phyloP scores from a whole-genome alignment of 64 coral and sea anemone species.

The Montipora cactus region DNA sequence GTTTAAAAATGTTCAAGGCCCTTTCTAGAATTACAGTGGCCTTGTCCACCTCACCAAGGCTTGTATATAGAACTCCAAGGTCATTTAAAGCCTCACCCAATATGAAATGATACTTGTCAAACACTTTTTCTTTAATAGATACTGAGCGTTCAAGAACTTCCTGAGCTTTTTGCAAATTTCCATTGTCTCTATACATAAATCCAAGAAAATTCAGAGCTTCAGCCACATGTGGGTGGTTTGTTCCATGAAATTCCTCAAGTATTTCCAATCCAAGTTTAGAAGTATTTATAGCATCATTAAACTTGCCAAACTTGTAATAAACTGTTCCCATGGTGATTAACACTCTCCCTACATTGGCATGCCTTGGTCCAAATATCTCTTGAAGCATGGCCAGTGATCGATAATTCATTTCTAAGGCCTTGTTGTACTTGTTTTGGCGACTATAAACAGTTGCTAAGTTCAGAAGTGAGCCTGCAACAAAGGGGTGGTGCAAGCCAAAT shows the following conservation, averaged over 20 bases:
- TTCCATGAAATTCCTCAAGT: conserved; percentile 65
- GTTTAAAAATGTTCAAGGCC: conserved; percentile 69
- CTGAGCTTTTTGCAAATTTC: conserved; percentile 67
- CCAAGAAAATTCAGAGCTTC: conserved; percentile 85
- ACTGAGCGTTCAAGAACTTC: conserved; percentile 66
- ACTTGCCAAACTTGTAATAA: conserved; percentile 75
- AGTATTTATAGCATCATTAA: conserved; percentile 49
- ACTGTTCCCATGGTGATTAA: conserved; percentile 68
- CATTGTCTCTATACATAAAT: conserved; percentile 85
- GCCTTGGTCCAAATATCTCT: conserved; percentile 52
- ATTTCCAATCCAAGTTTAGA: conserved; percentile 76
- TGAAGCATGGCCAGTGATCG: conserved; percentile 63
- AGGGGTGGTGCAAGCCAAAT: conserved; percentile 31
- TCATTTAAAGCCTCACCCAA: conserved; percentile 78
- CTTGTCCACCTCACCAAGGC: conserved; percentile 52
- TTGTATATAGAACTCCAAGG: conserved; percentile 71
- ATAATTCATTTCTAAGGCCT: conserved; percentile 76
- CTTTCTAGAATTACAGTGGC: conserved; percentile 49
- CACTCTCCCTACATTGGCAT: conserved; percentile 73
- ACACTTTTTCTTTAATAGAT: conserved; percentile 71
- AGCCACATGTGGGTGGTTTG: conserved; percentile 80
- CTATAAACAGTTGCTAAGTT: conserved; percentile 88
- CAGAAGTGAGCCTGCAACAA: conserved; percentile 60
- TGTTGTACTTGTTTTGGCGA: conserved; percentile 42
- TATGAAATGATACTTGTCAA: conserved; percentile 79